Base-by-base conservation (phyloP, 2,113 vertebrate genomes). In the Erpornis zantholeuca region DNA sequence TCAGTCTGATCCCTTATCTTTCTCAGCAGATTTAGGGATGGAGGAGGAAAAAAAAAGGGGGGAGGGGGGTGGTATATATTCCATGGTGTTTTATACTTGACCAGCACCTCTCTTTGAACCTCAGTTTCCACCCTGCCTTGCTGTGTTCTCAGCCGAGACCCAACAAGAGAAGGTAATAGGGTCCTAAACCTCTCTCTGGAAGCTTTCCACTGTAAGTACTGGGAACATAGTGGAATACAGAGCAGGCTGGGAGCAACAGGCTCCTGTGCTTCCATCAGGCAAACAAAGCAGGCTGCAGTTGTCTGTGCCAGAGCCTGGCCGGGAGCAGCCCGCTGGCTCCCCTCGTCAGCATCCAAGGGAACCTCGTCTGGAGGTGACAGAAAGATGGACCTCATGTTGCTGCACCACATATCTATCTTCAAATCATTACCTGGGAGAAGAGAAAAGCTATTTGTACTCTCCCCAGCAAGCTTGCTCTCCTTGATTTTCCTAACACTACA, bases 371-470 rank as follows among this genome's bases (percentile, higher is more conserved):
- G 69, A 86, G 81, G 69, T 44, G 86, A 76, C 70, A 75, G 22
- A 68, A 79, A 86, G 33, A 75, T 31, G 60, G 64, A 61, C 54
- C 75, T 70, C 63, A 28, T n/a, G 64, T 64, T 28, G 76, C 61
- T 91, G 64, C 60, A 29, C 76, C 47, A 40, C 15, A 0, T 50
- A 40, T 56, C 80, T 66, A 38, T 27, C 91, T 84, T 54, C 64
- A 49, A 54, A 49, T 56, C 56, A 82, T 73, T 52, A 69, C 18
- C 50, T 38, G 24, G 31, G 52, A 25, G 90, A 90, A 90, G 86
- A 65, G 52, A 88, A 96, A 93, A 92, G 75, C 95, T 88, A 56
- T 96, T 86, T 86, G 72, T 88, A 11, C 42, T 86, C 86, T 81
- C 88, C 69, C 45, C 76, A 52, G 83, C 84, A 52, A 83, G 84